These are phyloP conservation scores for Tricholauxania praeusta DNA, from an alignment of 2,888 invertebrate species.

Conservation along the genomic window DNA sequence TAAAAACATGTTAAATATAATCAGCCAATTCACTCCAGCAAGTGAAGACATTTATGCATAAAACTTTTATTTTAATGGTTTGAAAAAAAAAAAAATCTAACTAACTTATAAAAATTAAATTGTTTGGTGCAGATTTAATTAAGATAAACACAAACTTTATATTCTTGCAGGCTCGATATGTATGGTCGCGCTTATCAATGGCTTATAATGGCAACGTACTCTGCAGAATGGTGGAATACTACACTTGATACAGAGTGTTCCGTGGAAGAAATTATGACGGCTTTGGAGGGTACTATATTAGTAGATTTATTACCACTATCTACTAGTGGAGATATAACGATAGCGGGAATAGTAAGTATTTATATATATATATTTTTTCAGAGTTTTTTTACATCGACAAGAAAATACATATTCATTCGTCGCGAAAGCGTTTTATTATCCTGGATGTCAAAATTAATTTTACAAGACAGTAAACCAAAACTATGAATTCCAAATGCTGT, in stretches of 20 bases:
- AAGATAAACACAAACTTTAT: constrained; percentile 13
- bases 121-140: constrained; percentile 4
- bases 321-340: constrained; percentile 86
- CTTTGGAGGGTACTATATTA: constrained; percentile 88
- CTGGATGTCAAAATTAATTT: too few relatives aligned
- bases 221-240: constrained; percentile 79
- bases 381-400: too few relatives aligned
- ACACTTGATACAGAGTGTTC: constrained; percentile 76
- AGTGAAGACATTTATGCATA: too few relatives aligned
- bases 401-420: too few relatives aligned
- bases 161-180: constrained; percentile 77
- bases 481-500: too few relatives aligned
- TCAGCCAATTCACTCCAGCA: too few relatives aligned
- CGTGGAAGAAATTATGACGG: constrained; percentile 78
- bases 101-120: neutral
- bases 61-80: too few relatives aligned
- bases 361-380: neutral
- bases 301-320: constrained; percentile 90
- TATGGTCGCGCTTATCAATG: constrained; percentile 94
- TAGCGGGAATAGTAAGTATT: constrained; percentile 86
- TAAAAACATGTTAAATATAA: too few relatives aligned
- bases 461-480: too few relatives aligned
- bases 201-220: constrained; percentile 92
- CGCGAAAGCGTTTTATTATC: too few relatives aligned
- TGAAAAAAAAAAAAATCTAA: too few relatives aligned